These are phyloP conservation scores for Leucosticte australis DNA, from an alignment of 2,113 vertebrate genomes.

Conservation along the genomic window DNA sequence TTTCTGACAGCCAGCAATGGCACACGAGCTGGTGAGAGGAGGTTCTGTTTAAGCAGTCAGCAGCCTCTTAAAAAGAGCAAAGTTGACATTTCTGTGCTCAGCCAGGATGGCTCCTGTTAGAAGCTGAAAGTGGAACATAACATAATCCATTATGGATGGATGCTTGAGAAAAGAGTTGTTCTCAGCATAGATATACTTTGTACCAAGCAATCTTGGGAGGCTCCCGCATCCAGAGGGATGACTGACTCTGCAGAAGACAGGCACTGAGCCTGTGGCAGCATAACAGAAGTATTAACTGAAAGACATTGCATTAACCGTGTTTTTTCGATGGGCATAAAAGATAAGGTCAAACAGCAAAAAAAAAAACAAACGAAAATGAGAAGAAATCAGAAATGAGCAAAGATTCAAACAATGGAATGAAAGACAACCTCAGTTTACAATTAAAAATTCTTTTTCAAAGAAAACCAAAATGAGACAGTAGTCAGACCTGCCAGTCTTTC, in stretches of 20 bases:
- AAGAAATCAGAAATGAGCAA: background rate
- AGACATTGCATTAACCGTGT: background rate
- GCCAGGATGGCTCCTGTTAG: background rate
- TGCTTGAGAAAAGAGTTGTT: constrained; percentile 19
- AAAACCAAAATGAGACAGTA: background rate
- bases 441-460: background rate
- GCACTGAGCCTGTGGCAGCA: background rate
- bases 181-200: constrained; percentile 18
- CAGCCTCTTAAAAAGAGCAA: background rate
- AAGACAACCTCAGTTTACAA: background rate
- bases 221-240: background rate
- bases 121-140: constrained; percentile 30
- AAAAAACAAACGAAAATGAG: background rate
- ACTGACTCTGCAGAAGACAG: background rate
- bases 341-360: background rate
- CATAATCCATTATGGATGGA: constrained; percentile 43
- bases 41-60: background rate
- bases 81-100: constrained; percentile 15
- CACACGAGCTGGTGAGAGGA: background rate
- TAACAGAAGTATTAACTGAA: background rate
- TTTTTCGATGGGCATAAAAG: background rate
- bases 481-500: background rate
- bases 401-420: background rate
- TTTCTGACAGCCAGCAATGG: background rate
- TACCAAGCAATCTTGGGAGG: background rate